Evolutionary conservation across 2,113 vertebrate genomes (phyloP).

Genomic region (Rousettus leschenaultii): DNA sequence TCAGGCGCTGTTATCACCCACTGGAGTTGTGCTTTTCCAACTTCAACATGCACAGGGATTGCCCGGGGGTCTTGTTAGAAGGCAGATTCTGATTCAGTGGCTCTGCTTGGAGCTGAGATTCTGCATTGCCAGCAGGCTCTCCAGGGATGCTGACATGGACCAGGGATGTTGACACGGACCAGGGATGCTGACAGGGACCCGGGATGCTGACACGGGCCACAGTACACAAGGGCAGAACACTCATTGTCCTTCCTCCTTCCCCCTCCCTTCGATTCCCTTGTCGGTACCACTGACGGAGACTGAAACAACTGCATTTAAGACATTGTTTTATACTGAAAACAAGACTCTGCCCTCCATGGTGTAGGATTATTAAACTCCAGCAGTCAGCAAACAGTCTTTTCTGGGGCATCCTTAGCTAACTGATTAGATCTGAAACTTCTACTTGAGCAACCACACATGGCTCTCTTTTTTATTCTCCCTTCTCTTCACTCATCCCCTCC

Average conservation of each 20-base stretch:
- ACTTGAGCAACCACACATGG: neutral
- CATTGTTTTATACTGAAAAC: neutral
- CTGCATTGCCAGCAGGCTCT: neutral
- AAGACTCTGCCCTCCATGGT: neutral
- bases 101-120: neutral
- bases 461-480: neutral
- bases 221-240: neutral
- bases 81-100: neutral
- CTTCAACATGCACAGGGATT: fast-evolving
- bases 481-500: neutral
- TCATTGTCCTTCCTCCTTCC: too few relatives aligned
- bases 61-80: neutral
- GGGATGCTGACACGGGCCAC: neutral
- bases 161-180: neutral
- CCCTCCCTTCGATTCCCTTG: neutral
- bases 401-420: neutral
- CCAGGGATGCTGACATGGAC: neutral
- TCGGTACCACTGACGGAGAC: neutral
- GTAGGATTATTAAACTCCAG: neutral
- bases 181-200: neutral
- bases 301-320: neutral
- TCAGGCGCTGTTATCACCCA: neutral
- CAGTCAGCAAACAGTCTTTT: neutral
- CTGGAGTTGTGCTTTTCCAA: neutral
- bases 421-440: neutral